A percentile compares a stretch with the other conserved stretches of the same genome.
These are phyloP conservation scores for Phasia obesa DNA, from an alignment of 2,888 invertebrate genomes.

Conservation along the genomic window DNA sequence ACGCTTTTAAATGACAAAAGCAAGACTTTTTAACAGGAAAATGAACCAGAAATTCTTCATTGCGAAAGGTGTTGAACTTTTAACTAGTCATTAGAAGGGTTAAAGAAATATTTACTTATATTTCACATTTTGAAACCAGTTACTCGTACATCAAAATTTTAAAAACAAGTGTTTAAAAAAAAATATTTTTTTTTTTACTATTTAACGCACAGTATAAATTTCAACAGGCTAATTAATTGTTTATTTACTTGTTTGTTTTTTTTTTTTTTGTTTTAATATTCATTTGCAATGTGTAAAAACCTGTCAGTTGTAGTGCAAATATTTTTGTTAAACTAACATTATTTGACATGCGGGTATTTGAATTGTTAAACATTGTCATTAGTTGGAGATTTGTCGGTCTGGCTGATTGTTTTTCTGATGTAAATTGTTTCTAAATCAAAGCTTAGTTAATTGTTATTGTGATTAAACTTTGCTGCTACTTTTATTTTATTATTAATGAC, in stretches of 20 bases:
- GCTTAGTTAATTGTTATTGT: slow-evolving; percentile 61
- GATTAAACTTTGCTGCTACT: slow-evolving; percentile 34
- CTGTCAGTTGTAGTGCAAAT: slow-evolving; percentile 80
- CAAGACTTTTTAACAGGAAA: slow-evolving; percentile 1
- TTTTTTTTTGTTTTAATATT: slow-evolving; percentile 12
- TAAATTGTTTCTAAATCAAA: slow-evolving; percentile 64
- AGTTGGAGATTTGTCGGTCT: slow-evolving; percentile 58
- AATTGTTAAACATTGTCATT: slow-evolving; percentile 58
- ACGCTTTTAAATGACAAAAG: slow-evolving; percentile 53
- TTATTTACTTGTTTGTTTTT: slow-evolving; percentile 19
- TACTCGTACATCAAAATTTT: neutral
- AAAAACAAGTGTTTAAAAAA: slow-evolving; percentile 59
- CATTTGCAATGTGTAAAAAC: slow-evolving; percentile 68
- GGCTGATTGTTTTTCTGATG: slow-evolving; percentile 38
- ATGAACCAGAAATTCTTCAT: slow-evolving; percentile 20
- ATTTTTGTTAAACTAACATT: slow-evolving; percentile 71
- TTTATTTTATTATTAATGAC: slow-evolving; percentile 38
- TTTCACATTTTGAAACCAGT: slow-evolving; percentile 18
- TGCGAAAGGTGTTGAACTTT: slow-evolving; percentile 66
- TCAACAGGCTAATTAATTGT: slow-evolving; percentile 15
- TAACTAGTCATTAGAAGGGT: slow-evolving; percentile 63
- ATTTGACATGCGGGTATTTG: slow-evolving; percentile 49
- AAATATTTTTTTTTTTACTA: neutral
- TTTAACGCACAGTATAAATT: neutral
- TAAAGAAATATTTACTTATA: slow-evolving; percentile 18